These are phyloP conservation scores for Lordiphosa collinella DNA, from an alignment of 1,140 invertebrate species.

Conservation along the genomic window DNA sequence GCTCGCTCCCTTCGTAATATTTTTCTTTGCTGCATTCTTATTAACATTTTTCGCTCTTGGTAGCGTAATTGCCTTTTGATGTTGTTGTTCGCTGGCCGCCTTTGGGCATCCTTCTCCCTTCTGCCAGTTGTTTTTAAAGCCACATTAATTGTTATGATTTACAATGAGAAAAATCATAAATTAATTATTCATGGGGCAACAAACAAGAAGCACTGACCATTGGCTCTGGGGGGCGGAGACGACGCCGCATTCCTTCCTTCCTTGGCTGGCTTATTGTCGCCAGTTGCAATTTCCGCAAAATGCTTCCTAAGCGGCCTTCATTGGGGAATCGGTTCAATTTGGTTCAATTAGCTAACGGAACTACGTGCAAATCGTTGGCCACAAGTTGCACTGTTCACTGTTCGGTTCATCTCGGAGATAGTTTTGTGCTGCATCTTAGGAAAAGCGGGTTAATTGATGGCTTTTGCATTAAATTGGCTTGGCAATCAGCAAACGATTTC, in stretches of 20 bases:
- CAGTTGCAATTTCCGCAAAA: constrained; percentile 34
- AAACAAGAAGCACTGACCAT: constrained; percentile 28
- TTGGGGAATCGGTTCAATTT: constrained; percentile 5
- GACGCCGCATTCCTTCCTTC: constrained; percentile 3
- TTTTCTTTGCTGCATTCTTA: constrained; percentile 40
- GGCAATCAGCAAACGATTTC: constrained; percentile 47
- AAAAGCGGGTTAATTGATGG: constrained; percentile 77
- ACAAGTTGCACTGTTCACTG: background rate
- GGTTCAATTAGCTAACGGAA: constrained; percentile 73
- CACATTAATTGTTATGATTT: constrained; percentile 76
- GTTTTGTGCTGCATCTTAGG: constrained; percentile 27
- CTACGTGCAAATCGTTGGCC: constrained; percentile 72
- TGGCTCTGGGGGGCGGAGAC: background rate
- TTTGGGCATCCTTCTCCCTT: constrained; percentile 22
- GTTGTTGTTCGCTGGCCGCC: constrained; percentile 26
- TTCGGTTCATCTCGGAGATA: constrained; percentile 29
- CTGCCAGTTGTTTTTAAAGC: constrained; percentile 34
- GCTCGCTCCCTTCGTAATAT: background rate
- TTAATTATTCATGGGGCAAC: constrained; percentile 64
- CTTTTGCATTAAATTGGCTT: constrained; percentile 76
- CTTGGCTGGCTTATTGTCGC: constrained; percentile 30
- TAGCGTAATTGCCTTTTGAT: constrained; percentile 69
- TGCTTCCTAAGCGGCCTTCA: constrained; percentile 11
- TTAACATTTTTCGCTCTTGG: constrained; percentile 40
- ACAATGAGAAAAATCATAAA: constrained; percentile 73